Base-by-base conservation (phyloP, 2,888 invertebrate species). In the Sinopyrophorus schimmeli region DNA sequence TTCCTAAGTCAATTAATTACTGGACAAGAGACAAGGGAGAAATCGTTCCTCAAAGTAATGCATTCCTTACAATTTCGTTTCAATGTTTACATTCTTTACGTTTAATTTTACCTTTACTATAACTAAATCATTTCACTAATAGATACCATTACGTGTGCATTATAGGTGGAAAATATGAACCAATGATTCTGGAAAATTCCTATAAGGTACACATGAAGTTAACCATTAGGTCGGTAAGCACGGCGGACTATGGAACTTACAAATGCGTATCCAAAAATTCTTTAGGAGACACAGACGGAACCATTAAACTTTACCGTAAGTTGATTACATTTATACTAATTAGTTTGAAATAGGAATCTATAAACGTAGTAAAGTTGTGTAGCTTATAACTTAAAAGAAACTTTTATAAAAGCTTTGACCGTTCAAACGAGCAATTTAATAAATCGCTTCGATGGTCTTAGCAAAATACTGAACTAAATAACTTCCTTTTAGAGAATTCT, bases 201-300 rank as follows among this genome's bases (percentile, higher is more conserved):
- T 90, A 88, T 76, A 87, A 87, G 68, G 83, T 87, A 48, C 81
- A 85, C 55, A 84, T 89, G 79, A 84, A 84, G 61, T 76, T 90
- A 39, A 85, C 84, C 44, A 86, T 89, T 57, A 78, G 80, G 64
- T 79, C 83, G 35, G 79, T 89, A 49, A 78, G 81, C 2, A 76
- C 76, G 54, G 73, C 78, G 3, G 89, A 89, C 73, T 89, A 86
- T 64, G 88, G 88, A 16, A 81, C 86, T 10, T 89, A 89, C 74
- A 84, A 86, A 67, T 91, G 90, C 73, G 83, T 89, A 59, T 87
- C 89, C 35, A 89, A 89, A 74, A 90, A 91, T 71, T 86, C 88
- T 0, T 76, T 89, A 4, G 90, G 89, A 17, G 89, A 89, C 65
- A 89, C 89, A 5, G 89, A 89, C 72, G 89, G 89, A 59, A 85